Conservation (phyloP, 2,113 vertebrate species). For the Catagonus wagneri region DNA sequence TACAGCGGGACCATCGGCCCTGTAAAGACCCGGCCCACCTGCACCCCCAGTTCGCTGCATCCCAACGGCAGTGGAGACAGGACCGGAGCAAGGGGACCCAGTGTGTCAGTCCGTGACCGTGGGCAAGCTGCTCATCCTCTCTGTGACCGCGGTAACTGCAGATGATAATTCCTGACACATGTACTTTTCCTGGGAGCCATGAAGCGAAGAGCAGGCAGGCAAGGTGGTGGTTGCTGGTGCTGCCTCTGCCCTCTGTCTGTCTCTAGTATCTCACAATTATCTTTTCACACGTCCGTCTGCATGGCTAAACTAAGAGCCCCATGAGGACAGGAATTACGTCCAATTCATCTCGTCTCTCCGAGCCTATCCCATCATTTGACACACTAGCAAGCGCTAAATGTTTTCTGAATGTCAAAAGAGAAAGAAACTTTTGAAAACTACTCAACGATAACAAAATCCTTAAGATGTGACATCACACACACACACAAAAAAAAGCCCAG, state of each 20-base stretch:
- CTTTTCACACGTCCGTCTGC: not conserved
- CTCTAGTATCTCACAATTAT: not conserved
- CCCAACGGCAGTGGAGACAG: not conserved
- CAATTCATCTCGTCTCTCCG: not conserved
- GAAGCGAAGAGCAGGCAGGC: not conserved
- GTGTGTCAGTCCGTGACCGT: not conserved
- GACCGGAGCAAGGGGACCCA: not conserved
- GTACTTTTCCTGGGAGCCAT: not conserved
- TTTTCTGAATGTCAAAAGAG: constrained; percentile 38
- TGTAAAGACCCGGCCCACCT: not conserved
- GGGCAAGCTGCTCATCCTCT: too few species aligned
- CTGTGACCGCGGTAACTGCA: not conserved
- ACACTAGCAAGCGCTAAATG: not conserved
- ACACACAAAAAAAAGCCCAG: not conserved
- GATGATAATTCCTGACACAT: not conserved
- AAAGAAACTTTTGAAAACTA: constrained; percentile 34
- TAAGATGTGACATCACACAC: not conserved
- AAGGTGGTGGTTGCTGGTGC: not conserved
- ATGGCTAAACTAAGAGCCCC: not conserved
- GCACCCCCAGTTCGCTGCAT: not conserved
- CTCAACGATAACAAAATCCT: constrained; percentile 53
- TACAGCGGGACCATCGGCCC: not conserved
- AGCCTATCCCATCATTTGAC: constrained; percentile 26
- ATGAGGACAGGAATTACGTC: not conserved
- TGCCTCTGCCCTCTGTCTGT: not conserved